Conservation (phyloP, 2,888 invertebrate species). For the Fragum whitleyi region DNA sequence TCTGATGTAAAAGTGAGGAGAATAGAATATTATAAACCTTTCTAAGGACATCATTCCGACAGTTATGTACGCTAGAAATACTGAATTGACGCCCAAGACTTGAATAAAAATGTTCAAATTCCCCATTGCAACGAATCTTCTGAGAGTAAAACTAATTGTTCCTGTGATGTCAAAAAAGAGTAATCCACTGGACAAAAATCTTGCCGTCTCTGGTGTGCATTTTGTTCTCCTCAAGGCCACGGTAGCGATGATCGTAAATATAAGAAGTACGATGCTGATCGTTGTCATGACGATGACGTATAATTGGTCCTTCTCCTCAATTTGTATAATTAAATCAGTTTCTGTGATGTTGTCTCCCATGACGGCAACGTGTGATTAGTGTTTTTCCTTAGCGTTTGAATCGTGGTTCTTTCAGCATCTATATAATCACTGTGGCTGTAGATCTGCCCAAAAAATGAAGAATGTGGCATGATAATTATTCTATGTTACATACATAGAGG, state of each 20-base stretch:
- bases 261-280: background rate
- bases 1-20: conserved; percentile 35
- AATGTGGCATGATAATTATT: no score
- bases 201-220: conserved; percentile 16
- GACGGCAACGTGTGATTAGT: no score
- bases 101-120: conserved; percentile 36
- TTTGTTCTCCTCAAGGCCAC: conserved; percentile 2
- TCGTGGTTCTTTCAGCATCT: no score
- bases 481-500: no score
- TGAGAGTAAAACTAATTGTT: conserved; percentile 15
- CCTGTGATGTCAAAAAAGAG: conserved; percentile 34
- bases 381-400: no score
- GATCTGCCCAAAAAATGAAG: no score
- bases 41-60: conserved; percentile 52
- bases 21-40: conserved; percentile 36
- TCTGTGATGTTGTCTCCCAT: no score
- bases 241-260: conserved; percentile 1
- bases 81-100: conserved; percentile 22
- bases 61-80: conserved; percentile 30
- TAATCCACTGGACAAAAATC: conserved; percentile 43
- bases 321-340: background rate
- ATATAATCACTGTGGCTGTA: no score
- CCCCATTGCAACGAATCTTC: conserved; percentile 31
- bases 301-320: background rate
- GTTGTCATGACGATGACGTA: background rate